A percentile compares a stretch with the other conserved stretches of the same genome.
phyloP scores from a whole-genome alignment of 2,797 vertebrate genomes.

The Myotis findleyi region DNA sequence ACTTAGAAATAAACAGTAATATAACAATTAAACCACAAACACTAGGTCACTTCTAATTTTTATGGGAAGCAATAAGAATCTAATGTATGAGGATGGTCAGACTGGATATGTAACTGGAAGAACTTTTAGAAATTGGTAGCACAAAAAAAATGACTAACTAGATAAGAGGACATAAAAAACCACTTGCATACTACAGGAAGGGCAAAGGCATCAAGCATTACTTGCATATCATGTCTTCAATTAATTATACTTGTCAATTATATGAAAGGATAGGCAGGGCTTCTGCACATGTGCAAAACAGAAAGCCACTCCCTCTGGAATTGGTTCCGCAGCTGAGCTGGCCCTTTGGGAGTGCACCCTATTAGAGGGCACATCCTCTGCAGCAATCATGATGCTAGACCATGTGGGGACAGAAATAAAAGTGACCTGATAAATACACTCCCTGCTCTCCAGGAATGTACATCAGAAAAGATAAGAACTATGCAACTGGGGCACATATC shows the following conservation, averaged over 20 bases:
- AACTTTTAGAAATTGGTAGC: neutral
- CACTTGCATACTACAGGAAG: neutral
- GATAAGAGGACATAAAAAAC: neutral
- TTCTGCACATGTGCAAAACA: neutral
- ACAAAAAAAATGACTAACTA: conserved; percentile 19
- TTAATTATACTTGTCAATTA: neutral
- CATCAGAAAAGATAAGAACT: neutral
- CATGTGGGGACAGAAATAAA: neutral
- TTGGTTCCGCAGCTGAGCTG: neutral
- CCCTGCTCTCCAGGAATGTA: neutral
- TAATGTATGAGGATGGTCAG: neutral
- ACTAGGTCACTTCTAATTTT: neutral
- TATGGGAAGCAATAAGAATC: neutral
- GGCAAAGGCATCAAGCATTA: neutral
- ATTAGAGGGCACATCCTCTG: neutral
- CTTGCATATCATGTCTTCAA: neutral
- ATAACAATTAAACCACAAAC: conserved; percentile 10
- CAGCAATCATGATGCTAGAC: neutral
- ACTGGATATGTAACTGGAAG: neutral
- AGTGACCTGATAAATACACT: neutral
- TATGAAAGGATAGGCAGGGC: neutral
- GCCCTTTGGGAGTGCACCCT: neutral
- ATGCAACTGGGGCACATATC: neutral
- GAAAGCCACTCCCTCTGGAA: neutral
- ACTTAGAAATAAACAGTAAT: neutral